Evolutionary conservation across 2,797 vertebrate species (phyloP), one percentile per base, ranked within the genome.

Genomic region (Cossypha polioptera): DNA sequence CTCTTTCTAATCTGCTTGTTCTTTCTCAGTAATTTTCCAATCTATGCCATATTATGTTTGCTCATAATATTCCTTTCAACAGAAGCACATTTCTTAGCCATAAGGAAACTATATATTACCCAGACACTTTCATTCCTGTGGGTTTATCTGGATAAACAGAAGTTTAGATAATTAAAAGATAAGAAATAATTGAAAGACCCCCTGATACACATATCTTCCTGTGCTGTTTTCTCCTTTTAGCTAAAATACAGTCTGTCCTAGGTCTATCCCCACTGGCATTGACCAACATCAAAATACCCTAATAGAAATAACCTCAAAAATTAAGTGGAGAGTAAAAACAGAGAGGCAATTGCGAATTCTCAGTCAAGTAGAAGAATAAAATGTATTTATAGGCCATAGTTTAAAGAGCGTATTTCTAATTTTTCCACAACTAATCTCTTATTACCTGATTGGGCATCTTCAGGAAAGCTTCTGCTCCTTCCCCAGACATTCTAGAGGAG

Each of bases 141-240:
- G 29, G n/a, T 81, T 79, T 66, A 92, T 61, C 57, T 67, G 31
- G n/a, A 61, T 36, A 92, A 74, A 79, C 1, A 82, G 53, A 85
- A 43, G 24, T 77, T 50, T 29, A 65, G 87, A 72, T 83, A 94
- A 92, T 42, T 76, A 36, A 91, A 92, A 94, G 63, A 87, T 54
- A 89, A 91, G 62, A 89, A 84, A 59, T 74, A 88, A 93, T 78
- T 90, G 20, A 88, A 96, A 88, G 35, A 65, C 1, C 0, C 19
- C 12, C 19, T 40, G 50, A 88, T 94, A 83, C 31, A 75, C 22
- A 33, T 12, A 73, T 22, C 28, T 69, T 82, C 40, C 40, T 54
- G 10, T 10, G 14, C 16, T 63, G 62, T 51, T 83, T 94, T 83
- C 38, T 72, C 58, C 4, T 61, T 76, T 83, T 51, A 82, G 42